A percentile compares a stretch with the other conserved stretches of the same genome.
These are phyloP conservation scores for Pangasius sanitwongsei DNA, from an alignment of 2,797 vertebrate species.

Conservation along the genomic window DNA sequence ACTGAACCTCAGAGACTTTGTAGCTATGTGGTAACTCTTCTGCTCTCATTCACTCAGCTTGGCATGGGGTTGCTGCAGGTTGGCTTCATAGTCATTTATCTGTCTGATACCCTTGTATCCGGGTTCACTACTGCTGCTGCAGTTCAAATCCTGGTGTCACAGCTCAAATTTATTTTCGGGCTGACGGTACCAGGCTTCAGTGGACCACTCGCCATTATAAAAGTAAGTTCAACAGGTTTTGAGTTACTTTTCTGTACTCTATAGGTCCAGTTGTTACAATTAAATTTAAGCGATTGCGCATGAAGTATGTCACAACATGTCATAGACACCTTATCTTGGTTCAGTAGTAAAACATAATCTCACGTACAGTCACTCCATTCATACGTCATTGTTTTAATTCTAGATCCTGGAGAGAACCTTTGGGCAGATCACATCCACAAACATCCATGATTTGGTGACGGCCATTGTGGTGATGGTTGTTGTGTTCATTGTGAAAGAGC, in stretches of 20 bases:
- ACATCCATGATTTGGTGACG: conserved; percentile 88
- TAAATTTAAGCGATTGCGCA: neutral
- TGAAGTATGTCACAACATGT: conserved; percentile 8
- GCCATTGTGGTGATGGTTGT: conserved; percentile 82
- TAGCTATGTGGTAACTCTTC: neutral
- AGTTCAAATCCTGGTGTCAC: conserved; percentile 90
- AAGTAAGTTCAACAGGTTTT: conserved; percentile 76
- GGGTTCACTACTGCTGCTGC: conserved; percentile 95
- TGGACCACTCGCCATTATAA: conserved; percentile 83
- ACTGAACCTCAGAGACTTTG: neutral
- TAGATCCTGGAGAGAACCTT: conserved; percentile 86
- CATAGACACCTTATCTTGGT: neutral
- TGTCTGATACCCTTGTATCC: conserved; percentile 91
- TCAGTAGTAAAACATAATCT: neutral
- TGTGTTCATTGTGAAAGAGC: conserved; percentile 88
- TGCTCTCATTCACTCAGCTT: conserved; percentile 76
- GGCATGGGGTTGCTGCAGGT: conserved; percentile 83
- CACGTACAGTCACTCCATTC: neutral
- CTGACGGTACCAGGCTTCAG: conserved; percentile 78
- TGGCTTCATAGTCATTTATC: conserved; percentile 91
- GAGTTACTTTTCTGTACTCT: neutral
- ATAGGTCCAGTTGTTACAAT: neutral
- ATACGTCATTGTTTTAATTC: conserved; percentile 41
- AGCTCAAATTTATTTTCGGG: conserved; percentile 94
- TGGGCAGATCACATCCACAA: conserved; percentile 80